Evolutionary conservation across 2,888 invertebrate species (phyloP), one percentile per base, ranked within the genome.

Genomic region (Argyresthia albistria): DNA sequence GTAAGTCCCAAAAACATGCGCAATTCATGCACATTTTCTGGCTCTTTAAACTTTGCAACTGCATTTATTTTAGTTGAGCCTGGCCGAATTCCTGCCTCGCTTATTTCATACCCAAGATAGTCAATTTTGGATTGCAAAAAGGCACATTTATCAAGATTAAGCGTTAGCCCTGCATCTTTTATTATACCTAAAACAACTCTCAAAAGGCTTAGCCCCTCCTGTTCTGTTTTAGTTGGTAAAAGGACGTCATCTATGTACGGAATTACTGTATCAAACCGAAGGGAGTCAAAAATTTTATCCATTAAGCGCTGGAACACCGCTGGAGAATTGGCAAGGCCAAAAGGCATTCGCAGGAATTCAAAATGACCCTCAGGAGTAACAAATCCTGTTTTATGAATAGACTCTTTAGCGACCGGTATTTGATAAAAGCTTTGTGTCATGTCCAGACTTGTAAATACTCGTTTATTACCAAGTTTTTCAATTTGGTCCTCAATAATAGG

Each of bases 1-100:
- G 52, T 37, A 35, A 54, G 48, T 11, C 54, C 54, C n/a, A 54
- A 12, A 48, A 51, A 54, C 43, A 35, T 8, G 7, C 51, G 35
- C 6, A 52, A 16, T 15, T 48, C 52, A 15, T 54, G 51, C 1
- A 51, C 51, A 35, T 35, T 43, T 35, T 15, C 4, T 12, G 51
- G 51, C 8, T 16, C 42, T n/a, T 16, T 16, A 16, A 50, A 50
- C 1, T 42, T n/a, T 16, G 7, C 9, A 1, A 50, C 42, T 7
- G 50, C 50, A 15, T 16, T 4, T 43, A 35, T 45, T 35, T 45
- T 45, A 1, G 1, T 9, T n/a, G 4, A 10, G 12, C 45, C 36
- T n/a, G 51, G 43, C 14, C 15, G 36, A 10, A 51, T 51, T 1
- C 51, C 51, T 6, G 25, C 15, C 11, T 6, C 45, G 1, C 35